Percentiles rank a stretch among this genome's conserved stretches.
Evolutionary conservation across 2,797 vertebrate genomes (phyloP).

Genomic region (Enteromius viviparus): DNA sequence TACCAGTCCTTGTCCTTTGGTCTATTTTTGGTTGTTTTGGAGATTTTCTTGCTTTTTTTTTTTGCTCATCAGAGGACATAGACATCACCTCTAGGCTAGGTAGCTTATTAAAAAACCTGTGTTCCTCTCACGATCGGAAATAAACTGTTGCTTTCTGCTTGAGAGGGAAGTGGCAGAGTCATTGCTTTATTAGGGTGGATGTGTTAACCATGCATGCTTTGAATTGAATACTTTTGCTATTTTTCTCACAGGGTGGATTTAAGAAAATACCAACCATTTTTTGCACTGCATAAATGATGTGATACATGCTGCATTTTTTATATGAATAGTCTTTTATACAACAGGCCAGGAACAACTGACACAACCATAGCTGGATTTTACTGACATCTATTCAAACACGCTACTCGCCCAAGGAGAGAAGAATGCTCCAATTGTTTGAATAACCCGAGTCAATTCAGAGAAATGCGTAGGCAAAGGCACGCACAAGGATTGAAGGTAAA

Average conservation of each 20-base stretch:
- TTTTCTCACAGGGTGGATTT: slow-evolving; percentile 39
- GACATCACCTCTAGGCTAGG: slow-evolving; percentile 51
- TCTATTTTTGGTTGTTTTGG: slow-evolving; percentile 44
- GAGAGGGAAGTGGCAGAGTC: slow-evolving; percentile 61
- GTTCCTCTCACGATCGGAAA: slow-evolving; percentile 48
- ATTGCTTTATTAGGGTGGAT: slow-evolving; percentile 60
- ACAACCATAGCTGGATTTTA: slow-evolving; percentile 7
- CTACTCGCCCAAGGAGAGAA: not conserved
- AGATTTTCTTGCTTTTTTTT: slow-evolving; percentile 20
- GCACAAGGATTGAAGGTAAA: slow-evolving; percentile 4
- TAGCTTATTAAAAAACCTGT: slow-evolving; percentile 56
- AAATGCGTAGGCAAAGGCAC: slow-evolving; percentile 5
- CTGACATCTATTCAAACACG: slow-evolving; percentile 12
- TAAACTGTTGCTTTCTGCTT: slow-evolving; percentile 49
- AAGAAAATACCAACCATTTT: not conserved
- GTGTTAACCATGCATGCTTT: slow-evolving; percentile 40
- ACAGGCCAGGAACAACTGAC: not conserved
- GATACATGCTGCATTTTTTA: not conserved
- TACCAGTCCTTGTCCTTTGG: slow-evolving; percentile 33
- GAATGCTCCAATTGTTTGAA: slow-evolving; percentile 17
- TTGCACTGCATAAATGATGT: not conserved
- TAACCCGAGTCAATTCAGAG: slow-evolving; percentile 11
- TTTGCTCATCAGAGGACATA: slow-evolving; percentile 45
- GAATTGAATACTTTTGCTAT: slow-evolving; percentile 58
- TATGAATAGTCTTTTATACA: slow-evolving; percentile 8